phyloP scores from a whole-genome alignment of 1,140 invertebrate species.

The Yoshiicerus persimilis region DNA sequence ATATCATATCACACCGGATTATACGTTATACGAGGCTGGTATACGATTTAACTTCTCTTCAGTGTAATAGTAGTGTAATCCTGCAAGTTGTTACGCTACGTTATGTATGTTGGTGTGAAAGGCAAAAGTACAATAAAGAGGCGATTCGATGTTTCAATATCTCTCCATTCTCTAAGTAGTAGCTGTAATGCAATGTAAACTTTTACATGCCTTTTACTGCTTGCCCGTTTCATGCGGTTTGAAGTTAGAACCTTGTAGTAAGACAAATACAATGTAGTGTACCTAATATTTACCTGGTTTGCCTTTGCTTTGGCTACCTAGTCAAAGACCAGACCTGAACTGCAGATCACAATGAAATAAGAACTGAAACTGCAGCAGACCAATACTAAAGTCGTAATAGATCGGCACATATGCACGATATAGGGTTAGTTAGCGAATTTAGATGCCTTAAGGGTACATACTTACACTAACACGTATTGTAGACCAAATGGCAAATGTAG shows the following conservation, averaged over 20 bases:
- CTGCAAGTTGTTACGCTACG: not conserved
- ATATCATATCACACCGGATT: no score
- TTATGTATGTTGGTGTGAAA: not conserved
- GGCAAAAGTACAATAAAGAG: not conserved
- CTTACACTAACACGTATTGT: no score
- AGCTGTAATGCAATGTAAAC: not conserved
- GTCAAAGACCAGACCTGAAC: not conserved
- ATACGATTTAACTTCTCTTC: not conserved
- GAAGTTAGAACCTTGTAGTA: not conserved
- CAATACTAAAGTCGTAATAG: not conserved
- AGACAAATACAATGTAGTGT: not conserved
- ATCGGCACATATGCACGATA: not conserved
- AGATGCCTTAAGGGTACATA: not conserved
- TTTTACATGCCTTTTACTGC: conserved; percentile 9
- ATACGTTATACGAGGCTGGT: not conserved
- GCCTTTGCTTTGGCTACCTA: no score
- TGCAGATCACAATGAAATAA: not conserved
- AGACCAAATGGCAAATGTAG: no score
- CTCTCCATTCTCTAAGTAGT: not conserved
- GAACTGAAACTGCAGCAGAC: no score
- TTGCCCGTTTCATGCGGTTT: not conserved
- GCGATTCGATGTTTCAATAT: not conserved
- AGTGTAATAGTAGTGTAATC: not conserved
- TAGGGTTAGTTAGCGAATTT: not conserved
- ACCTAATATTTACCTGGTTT: not conserved